Conservation (phyloP, 30 jellyfish, hydroid and myxozoan species). For the Sanderia malayensis region DNA sequence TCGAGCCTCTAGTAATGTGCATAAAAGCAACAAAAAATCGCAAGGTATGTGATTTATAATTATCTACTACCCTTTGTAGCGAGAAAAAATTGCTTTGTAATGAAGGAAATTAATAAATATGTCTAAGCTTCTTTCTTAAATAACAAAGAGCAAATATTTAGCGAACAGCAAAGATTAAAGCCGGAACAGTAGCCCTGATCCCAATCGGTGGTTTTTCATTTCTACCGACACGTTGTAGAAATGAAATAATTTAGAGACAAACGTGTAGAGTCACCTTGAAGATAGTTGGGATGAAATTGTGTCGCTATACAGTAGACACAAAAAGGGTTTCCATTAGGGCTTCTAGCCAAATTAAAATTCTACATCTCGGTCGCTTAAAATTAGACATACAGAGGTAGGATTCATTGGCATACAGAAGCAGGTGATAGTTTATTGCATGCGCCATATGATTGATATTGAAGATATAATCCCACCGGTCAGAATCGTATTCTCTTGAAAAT, state of each 20-base stretch:
- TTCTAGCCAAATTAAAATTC: slow-evolving; percentile 1
- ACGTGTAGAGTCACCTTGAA: slow-evolving; percentile 12
- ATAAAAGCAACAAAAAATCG: not conserved
- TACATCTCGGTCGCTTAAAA: slow-evolving; percentile 8
- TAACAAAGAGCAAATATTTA: slow-evolving; percentile 7
- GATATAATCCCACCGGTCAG: not conserved
- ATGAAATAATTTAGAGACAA: not conserved
- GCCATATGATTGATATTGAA: not conserved
- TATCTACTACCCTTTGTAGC: slow-evolving; percentile 1
- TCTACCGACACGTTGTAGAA: slow-evolving; percentile 1
- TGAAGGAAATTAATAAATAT: slow-evolving; percentile 2
- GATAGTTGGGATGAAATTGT: slow-evolving; percentile 2
- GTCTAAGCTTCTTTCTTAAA: slow-evolving; percentile 9
- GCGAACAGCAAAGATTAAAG: slow-evolving; percentile 5
- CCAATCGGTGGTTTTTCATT: not conserved
- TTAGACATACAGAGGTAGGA: not conserved
- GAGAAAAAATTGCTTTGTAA: slow-evolving; percentile 8
- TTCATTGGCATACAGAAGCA: slow-evolving; percentile 11
- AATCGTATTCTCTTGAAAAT: not conserved
- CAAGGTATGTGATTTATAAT: slow-evolving; percentile 13
- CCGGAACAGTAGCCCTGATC: slow-evolving; percentile 15
- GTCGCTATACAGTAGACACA: slow-evolving; percentile 1
- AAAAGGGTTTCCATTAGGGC: not conserved
- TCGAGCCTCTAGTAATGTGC: slow-evolving; percentile 12
- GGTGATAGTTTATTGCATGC: slow-evolving; percentile 11